Evolutionary conservation across 2,113 vertebrate species (phyloP).

Genomic region (Syngnathoides biaculeatus): DNA sequence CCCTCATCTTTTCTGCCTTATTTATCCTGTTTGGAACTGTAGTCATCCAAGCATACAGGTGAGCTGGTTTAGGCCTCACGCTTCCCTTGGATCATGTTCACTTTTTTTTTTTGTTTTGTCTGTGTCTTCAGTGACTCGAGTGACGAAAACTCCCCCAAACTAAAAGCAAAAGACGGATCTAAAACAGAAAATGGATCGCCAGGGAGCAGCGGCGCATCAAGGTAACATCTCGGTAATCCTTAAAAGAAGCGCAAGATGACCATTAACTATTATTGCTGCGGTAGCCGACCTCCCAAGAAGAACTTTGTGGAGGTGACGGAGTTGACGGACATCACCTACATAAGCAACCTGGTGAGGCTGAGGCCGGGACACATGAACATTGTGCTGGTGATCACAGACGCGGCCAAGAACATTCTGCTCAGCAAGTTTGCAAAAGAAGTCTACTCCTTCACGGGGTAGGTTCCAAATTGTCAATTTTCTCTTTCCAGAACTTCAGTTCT

Average conservation of each 20-base stretch:
- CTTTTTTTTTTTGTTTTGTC: neutral
- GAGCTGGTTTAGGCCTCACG: slow-evolving; percentile 2
- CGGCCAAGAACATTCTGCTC: slow-evolving; percentile 87
- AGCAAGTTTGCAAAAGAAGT: slow-evolving; percentile 97
- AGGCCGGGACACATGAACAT: slow-evolving; percentile 94
- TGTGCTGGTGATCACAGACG: slow-evolving; percentile 89
- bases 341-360: slow-evolving; percentile 90
- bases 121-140: slow-evolving; percentile 80
- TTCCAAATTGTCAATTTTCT: neutral
- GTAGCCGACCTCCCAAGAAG: slow-evolving; percentile 84
- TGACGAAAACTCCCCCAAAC: slow-evolving; percentile 78
- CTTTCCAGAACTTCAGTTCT: neutral
- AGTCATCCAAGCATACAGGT: slow-evolving; percentile 95
- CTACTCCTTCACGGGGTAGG: slow-evolving; percentile 91
- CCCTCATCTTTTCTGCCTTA: slow-evolving; percentile 90
- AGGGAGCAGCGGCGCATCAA: slow-evolving; percentile 57
- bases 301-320: slow-evolving; percentile 95
- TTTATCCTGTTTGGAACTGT: slow-evolving; percentile 97
- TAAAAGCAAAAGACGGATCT: slow-evolving; percentile 75
- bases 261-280: slow-evolving; percentile 2
- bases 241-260: neutral
- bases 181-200: slow-evolving; percentile 74
- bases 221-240: slow-evolving; percentile 43
- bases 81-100: neutral
- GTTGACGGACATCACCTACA: slow-evolving; percentile 91